Evolutionary conservation across 2,113 vertebrate genomes (phyloP).

Genomic region (Coracopsis vasa): DNA sequence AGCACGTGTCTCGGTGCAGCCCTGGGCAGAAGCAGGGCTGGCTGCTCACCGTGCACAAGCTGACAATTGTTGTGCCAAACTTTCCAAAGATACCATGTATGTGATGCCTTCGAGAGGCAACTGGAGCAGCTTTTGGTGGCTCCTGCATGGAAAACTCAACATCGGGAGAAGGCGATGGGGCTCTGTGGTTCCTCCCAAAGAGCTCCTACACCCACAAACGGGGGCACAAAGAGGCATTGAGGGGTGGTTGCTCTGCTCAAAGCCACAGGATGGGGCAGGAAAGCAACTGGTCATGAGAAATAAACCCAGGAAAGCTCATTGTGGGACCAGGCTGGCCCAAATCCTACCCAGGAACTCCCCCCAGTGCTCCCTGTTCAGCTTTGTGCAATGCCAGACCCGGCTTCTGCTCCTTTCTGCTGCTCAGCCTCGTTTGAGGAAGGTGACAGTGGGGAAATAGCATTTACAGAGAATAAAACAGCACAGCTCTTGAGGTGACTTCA

Average conservation of each 20-base stretch:
- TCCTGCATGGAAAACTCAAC: neutral
- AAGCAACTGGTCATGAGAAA: neutral
- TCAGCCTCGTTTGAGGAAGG: accelerated
- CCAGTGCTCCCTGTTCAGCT: neutral
- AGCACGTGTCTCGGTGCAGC: accelerated
- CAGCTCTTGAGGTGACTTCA: neutral
- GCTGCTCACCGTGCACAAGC: neutral
- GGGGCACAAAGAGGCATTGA: neutral
- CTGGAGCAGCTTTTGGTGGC: neutral
- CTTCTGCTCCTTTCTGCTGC: neutral
- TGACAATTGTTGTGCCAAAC: neutral
- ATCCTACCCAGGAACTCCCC: neutral
- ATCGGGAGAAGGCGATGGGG: neutral
- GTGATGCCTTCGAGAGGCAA: neutral
- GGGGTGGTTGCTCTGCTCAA: neutral
- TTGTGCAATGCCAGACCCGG: neutral
- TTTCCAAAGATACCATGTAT: neutral
- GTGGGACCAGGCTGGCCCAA: neutral
- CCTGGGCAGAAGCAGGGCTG: neutral
- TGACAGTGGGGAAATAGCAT: neutral
- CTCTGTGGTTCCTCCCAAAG: neutral
- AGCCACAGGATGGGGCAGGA: neutral
- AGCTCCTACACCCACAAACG: accelerated
- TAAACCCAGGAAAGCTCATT: neutral
- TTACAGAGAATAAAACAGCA: neutral